These are phyloP conservation scores for Potamilus streckersoni DNA, from an alignment of 1,140 invertebrate species.

Conservation along the genomic window DNA sequence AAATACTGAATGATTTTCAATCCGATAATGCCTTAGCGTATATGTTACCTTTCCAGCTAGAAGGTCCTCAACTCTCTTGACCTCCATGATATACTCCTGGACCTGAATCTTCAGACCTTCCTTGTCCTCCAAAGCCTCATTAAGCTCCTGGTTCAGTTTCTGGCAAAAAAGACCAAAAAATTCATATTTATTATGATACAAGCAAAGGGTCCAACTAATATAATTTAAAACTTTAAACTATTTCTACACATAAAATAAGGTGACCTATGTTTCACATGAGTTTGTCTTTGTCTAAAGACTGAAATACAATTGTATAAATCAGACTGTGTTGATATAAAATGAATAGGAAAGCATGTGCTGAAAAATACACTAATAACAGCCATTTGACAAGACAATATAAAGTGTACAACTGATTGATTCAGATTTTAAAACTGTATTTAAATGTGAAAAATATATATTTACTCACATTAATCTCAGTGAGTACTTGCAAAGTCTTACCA, in stretches of 20 bases:
- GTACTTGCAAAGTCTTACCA: too few species aligned
- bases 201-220: neutral
- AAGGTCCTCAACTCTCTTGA: conserved; percentile 63
- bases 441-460: too few species aligned
- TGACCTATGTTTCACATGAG: neutral
- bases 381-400: too few species aligned
- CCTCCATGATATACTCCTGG: conserved; percentile 67
- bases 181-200: neutral
- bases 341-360: neutral
- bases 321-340: neutral
- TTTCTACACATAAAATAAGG: neutral
- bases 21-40: too few species aligned
- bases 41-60: conserved; percentile 61
- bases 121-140: conserved; percentile 63
- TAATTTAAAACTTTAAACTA: neutral
- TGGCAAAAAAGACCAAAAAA: conserved; percentile 24
- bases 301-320: neutral
- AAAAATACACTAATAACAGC: too few species aligned
- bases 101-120: conserved; percentile 63
- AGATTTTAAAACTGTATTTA: too few species aligned
- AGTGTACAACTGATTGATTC: too few species aligned
- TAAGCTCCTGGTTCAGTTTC: conserved; percentile 65
- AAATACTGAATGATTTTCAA: too few species aligned
- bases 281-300: neutral
- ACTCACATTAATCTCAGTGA: too few species aligned